Evolutionary conservation across 2,113 vertebrate genomes (phyloP), one percentile per base, ranked within the genome.

Genomic region (Scolopax mira): DNA sequence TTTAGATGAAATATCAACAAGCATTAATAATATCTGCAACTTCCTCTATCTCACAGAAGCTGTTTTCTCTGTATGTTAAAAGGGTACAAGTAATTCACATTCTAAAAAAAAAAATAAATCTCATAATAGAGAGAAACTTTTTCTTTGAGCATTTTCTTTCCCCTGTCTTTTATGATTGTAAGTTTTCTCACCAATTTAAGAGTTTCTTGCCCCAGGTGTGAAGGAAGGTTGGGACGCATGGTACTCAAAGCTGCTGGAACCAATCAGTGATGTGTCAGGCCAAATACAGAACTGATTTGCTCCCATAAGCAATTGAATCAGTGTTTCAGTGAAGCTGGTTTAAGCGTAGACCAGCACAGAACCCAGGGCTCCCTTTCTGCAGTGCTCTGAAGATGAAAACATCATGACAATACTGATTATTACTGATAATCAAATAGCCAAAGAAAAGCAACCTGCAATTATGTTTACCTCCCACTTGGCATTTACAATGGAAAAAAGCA

Each of bases 1-100:
- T 91, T 96, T 91, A 85, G 41, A 73, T 91, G 41, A 85, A 94
- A 88, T 87, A 89, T 41, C 19, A 94, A n/a, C 54, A 85, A 82
- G 31, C 55, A 79, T 55, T 82, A 87, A 64, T 87, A 49, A 89
- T 66, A 89, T 41, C 44, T 62, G 16, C 44, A 73, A 30, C 39
- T 90, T 39, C 60, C 10, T 62, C 44, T 77, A 5, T n/a, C 54
- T 88, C 51, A 58, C 15, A 66, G n/a, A 79, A 89, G 13, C 22
- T 30, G 11, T 79, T 79, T 89, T 70, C 49, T 78, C 23, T 57
- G 31, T 44, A 15, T 65, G 13, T 70, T 88, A 52, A 86, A 90
- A 92, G 24, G 5, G 67, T 48, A 64, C 7, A 39, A 41, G 7
- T 13, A 75, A 66, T 85, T 75, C 22, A 37, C 31, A 54, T 57